Conservation (phyloP, 2,797 vertebrate species). For the Triplophysa bombifrons region DNA sequence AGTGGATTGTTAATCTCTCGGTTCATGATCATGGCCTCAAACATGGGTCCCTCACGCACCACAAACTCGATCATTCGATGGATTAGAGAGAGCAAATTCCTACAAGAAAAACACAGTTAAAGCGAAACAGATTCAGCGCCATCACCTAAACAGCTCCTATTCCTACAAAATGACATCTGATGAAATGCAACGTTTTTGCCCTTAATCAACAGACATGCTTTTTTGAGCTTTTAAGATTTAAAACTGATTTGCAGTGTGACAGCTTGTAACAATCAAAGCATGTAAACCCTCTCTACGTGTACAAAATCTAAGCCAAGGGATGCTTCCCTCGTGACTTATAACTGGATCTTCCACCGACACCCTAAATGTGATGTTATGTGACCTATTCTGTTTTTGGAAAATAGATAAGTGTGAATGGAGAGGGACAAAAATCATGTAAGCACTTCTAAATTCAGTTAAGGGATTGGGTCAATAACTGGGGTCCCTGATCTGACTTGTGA, state of each 20-base stretch:
- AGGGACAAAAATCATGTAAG: conserved; percentile 36
- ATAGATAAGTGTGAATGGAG: conserved; percentile 37
- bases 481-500: conserved; percentile 67
- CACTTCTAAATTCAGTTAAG: conserved; percentile 44
- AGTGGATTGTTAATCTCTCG: conserved; percentile 98
- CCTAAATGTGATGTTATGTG: conserved; percentile 38
- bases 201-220: conserved; percentile 18
- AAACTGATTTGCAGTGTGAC: conserved; percentile 57
- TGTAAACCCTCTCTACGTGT: conserved; percentile 26
- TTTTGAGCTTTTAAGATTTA: conserved; percentile 51
- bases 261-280: conserved; percentile 42
- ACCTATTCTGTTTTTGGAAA: conserved; percentile 34
- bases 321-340: conserved; percentile 38
- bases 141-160: conserved; percentile 51
- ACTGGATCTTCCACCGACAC: conserved; percentile 26
- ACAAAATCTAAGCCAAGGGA: conserved; percentile 43
- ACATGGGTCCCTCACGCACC: conserved; percentile 99
- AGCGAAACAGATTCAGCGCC: conserved; percentile 95
- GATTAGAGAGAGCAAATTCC: conserved; percentile 99
- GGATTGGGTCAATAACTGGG: conserved; percentile 20
- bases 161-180: conserved; percentile 24
- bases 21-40: conserved; percentile 99
- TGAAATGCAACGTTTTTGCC: conserved; percentile 37
- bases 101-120: conserved; percentile 99
- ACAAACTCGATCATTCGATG: conserved; percentile 99